Evolutionary conservation across 2,888 invertebrate genomes (phyloP).

Genomic region (Chrysotoxum bicinctum): DNA sequence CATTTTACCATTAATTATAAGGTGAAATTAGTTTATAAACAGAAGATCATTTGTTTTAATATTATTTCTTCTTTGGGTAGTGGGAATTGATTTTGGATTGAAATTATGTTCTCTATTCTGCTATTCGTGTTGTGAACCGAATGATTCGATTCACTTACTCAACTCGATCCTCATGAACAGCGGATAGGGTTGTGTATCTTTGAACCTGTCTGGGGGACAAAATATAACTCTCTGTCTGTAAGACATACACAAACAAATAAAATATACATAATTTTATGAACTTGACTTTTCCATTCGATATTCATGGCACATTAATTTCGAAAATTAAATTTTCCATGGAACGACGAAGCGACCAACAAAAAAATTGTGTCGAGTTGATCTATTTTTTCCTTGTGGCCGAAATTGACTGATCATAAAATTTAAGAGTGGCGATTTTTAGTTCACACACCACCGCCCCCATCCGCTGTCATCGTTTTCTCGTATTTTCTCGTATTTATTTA

Average conservation of each 20-base stretch:
- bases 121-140: neutral
- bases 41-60: neutral
- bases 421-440: conserved; percentile 45
- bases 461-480: neutral
- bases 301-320: conserved; percentile 10
- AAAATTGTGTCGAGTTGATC: neutral
- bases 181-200: conserved; percentile 4
- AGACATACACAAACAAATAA: neutral
- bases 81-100: neutral
- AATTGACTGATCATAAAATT: conserved; percentile 58
- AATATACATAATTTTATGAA: neutral
- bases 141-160: neutral
- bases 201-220: conserved; percentile 25
- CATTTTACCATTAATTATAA: conserved; percentile 40
- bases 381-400: conserved; percentile 20
- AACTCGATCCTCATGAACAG: neutral
- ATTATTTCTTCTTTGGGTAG: neutral
- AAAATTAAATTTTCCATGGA: conserved; percentile 9
- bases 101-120: neutral
- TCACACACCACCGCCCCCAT: neutral
- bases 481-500: conserved; percentile 49
- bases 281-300: conserved; percentile 28
- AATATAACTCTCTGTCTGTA: conserved; percentile 3
- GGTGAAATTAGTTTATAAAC: conserved; percentile 36
- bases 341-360: neutral